These are phyloP conservation scores for Phataginus tricuspis DNA, from an alignment of 2,797 vertebrate species.

Conservation along the genomic window DNA sequence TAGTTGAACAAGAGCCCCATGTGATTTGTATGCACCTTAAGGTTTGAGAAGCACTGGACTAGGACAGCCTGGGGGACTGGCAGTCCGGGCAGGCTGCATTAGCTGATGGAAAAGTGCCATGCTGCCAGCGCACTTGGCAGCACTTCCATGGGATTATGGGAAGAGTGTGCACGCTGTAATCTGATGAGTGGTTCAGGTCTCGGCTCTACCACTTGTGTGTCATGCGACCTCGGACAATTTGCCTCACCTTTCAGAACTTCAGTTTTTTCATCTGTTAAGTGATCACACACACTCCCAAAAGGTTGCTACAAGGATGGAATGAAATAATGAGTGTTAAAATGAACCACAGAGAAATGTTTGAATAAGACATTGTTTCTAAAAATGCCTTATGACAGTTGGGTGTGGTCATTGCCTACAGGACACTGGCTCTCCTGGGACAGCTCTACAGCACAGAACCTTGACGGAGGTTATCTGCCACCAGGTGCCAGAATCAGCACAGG, in stretches of 20 bases:
- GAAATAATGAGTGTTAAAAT: background rate
- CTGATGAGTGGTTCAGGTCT: background rate
- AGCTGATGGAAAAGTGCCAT: slow-evolving; percentile 30
- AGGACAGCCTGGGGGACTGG: background rate
- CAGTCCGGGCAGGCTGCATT: background rate
- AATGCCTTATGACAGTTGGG: background rate
- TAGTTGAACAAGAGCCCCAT: background rate
- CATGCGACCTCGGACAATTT: background rate
- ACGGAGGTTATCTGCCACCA: background rate
- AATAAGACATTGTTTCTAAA: background rate
- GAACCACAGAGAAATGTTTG: background rate
- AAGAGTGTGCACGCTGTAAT: background rate
- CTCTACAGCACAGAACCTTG: background rate
- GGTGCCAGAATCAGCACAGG: background rate
- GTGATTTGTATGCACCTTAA: slow-evolving; percentile 28
- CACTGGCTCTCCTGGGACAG: background rate
- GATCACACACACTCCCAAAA: background rate
- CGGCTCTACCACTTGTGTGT: background rate
- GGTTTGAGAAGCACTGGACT: slow-evolving; percentile 28
- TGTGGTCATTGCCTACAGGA: background rate
- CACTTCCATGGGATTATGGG: background rate
- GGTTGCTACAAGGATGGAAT: background rate
- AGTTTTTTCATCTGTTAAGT: background rate
- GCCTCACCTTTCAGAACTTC: background rate
- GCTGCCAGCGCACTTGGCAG: background rate